phyloP scores from a whole-genome alignment of 2,888 invertebrate genomes.

The Lymantria monacha region DNA sequence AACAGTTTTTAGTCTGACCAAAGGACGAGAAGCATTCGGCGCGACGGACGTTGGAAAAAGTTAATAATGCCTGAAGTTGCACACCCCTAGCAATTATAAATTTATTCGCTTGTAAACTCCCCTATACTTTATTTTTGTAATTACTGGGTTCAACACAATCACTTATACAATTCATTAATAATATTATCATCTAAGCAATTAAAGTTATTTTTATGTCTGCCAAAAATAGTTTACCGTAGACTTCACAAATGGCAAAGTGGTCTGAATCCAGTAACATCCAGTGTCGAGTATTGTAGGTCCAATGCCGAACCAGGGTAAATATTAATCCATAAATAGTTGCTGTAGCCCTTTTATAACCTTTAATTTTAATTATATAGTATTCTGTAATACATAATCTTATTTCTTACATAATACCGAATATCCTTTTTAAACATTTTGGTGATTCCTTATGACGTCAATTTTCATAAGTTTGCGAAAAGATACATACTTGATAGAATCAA shows the following conservation, averaged over 20 bases:
- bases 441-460: too few relatives aligned
- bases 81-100: conserved; percentile 43
- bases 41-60: conserved; percentile 40
- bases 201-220: conserved; percentile 5
- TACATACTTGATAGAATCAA: too few relatives aligned
- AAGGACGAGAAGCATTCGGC: conserved; percentile 29
- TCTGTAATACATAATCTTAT: background rate
- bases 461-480: too few relatives aligned
- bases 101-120: conserved; percentile 35
- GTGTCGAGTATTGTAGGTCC: too few relatives aligned
- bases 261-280: too few relatives aligned
- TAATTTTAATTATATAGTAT: background rate
- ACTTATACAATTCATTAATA: conserved; percentile 15
- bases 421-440: too few relatives aligned
- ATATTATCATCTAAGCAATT: conserved; percentile 9
- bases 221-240: too few relatives aligned
- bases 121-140: conserved; percentile 33
- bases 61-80: conserved; percentile 51
- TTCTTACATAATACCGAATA: too few relatives aligned
- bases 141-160: conserved; percentile 31
- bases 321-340: too few relatives aligned
- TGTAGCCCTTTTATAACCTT: background rate
- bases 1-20: conserved; percentile 40
- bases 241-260: too few relatives aligned
- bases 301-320: too few relatives aligned